phyloP scores from a whole-genome alignment of 1,140 invertebrate genomes.

The Pteromalus puparum region DNA sequence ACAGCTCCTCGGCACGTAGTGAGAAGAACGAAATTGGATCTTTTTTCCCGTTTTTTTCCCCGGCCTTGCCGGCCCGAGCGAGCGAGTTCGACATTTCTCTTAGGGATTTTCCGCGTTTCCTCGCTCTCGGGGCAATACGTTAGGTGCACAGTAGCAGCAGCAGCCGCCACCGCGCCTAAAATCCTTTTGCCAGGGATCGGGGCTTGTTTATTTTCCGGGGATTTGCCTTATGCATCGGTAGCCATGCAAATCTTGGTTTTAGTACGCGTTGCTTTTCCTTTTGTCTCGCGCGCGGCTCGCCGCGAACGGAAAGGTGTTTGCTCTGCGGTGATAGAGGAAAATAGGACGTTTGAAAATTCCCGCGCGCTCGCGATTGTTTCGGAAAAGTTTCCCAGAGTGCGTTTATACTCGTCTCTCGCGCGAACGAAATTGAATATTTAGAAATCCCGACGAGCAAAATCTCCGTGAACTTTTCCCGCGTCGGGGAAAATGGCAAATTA shows the following conservation, averaged over 20 bases:
- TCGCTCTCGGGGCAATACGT: slow-evolving; percentile 22
- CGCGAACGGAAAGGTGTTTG: neutral
- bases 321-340: neutral
- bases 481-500: neutral
- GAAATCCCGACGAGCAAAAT: too few relatives aligned
- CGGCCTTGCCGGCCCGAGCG: neutral
- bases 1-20: slow-evolving; percentile 23
- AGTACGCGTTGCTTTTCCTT: slow-evolving; percentile 16
- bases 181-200: slow-evolving; percentile 34
- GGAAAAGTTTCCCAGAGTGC: neutral
- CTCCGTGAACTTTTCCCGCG: too few relatives aligned
- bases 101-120: slow-evolving; percentile 47
- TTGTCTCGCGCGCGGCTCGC: neutral
- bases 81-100: slow-evolving; percentile 46
- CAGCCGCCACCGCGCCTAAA: slow-evolving; percentile 12
- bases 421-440: too few relatives aligned
- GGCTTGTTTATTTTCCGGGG: slow-evolving; percentile 49
- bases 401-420: too few relatives aligned
- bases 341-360: neutral
- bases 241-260: slow-evolving; percentile 50
- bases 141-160: neutral
- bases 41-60: slow-evolving; percentile 15
- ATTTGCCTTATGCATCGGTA: slow-evolving; percentile 49
- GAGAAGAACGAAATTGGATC: slow-evolving; percentile 51
- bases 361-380: neutral